Percentiles rank a stretch among this genome's conserved stretches.
These are phyloP conservation scores for Natrix natrix DNA, from an alignment of 2,797 vertebrate genomes.

Conservation along the genomic window DNA sequence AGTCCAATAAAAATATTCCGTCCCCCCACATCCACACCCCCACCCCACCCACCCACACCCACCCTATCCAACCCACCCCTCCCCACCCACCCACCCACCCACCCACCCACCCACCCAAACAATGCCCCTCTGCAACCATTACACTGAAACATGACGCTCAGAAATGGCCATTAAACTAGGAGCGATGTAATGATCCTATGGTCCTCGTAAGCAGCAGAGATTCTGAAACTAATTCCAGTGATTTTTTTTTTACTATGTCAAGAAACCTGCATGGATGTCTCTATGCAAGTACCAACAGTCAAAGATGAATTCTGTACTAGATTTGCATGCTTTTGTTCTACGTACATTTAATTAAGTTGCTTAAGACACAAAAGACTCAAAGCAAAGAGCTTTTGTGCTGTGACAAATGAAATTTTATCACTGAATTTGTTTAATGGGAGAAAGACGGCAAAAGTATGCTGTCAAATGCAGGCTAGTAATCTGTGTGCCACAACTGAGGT, in stretches of 20 bases:
- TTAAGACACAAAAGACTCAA: not conserved
- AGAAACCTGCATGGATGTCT: not conserved
- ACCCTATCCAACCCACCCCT: no score
- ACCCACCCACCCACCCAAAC: no score
- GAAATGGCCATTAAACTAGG: no score
- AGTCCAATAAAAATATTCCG: no score
- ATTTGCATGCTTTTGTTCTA: no score
- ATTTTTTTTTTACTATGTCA: not conserved
- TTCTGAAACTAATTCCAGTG: not conserved
- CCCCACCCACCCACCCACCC: no score
- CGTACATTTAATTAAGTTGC: not conserved
- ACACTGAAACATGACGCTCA: no score
- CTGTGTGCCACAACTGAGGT: not conserved
- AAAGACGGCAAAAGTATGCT: not conserved
- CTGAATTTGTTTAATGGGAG: not conserved
- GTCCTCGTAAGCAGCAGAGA: not conserved
- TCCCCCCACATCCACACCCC: no score
- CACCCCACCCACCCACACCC: no score
- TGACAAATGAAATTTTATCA: not conserved
- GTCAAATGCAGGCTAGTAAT: not conserved
- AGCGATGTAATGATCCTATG: not conserved
- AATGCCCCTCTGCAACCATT: no score
- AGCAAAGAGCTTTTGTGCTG: not conserved
- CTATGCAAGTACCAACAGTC: not conserved
- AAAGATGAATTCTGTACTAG: not conserved